These are phyloP conservation scores for Diaperis boleti DNA, from an alignment of 2,888 invertebrate genomes.

Conservation along the genomic window DNA sequence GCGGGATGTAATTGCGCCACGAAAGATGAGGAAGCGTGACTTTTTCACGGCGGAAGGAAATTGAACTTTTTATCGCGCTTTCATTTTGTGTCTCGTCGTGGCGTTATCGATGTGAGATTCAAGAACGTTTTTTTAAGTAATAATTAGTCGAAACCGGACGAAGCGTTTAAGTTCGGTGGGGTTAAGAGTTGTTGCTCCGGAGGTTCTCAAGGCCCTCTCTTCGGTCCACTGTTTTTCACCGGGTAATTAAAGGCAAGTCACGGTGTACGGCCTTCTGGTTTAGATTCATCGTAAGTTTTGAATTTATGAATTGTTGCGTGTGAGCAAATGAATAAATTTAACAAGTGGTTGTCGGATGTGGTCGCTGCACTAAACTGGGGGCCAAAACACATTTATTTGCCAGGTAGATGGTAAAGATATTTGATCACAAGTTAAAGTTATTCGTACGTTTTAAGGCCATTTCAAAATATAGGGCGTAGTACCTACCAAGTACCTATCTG, in stretches of 20 bases:
- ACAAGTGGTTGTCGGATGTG: too few species aligned
- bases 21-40: constrained; percentile 15
- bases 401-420: too few species aligned
- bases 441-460: too few species aligned
- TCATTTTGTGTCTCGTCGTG: neutral
- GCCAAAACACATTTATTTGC: too few species aligned
- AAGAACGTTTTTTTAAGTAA: too few species aligned
- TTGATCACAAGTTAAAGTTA: too few species aligned
- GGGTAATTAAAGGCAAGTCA: neutral
- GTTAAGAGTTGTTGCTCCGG: neutral
- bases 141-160: neutral
- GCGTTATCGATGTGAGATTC: too few species aligned
- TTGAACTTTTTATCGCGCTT: neutral
- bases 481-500: too few species aligned
- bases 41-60: neutral
- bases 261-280: neutral
- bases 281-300: neutral
- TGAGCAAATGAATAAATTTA: too few species aligned
- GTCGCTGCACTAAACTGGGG: too few species aligned
- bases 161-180: neutral
- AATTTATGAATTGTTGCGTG: neutral
- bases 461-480: too few species aligned
- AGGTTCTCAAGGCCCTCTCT: neutral
- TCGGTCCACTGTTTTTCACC: constrained; percentile 1
- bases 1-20: constrained; percentile 7